Evolutionary conservation across 2,888 invertebrate genomes (phyloP).

Genomic region (Aromia moschata): DNA sequence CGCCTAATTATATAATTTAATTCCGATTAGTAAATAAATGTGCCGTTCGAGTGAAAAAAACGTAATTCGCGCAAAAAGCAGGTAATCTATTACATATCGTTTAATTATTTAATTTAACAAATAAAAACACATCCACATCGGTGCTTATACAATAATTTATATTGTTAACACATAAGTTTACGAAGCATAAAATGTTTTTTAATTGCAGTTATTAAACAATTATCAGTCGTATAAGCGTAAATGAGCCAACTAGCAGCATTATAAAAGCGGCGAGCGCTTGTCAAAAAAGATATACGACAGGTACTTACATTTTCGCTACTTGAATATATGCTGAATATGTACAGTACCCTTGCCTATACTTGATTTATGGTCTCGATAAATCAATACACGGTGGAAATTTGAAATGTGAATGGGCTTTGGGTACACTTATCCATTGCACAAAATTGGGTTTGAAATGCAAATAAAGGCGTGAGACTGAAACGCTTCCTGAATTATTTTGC

Average conservation of each 20-base stretch:
- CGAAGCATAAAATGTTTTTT: slow-evolving; percentile 30
- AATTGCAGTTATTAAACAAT: slow-evolving; percentile 33
- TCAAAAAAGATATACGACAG: slow-evolving; percentile 15
- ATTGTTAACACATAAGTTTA: slow-evolving; percentile 13
- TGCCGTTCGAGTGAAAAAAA: neutral
- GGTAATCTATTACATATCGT: neutral
- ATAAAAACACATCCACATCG: slow-evolving; percentile 2
- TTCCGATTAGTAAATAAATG: neutral
- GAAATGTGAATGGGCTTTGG: slow-evolving; percentile 55
- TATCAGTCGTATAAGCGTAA: slow-evolving; percentile 20
- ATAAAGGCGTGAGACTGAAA: slow-evolving; percentile 64
- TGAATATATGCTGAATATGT: slow-evolving; percentile 18
- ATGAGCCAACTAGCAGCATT: neutral
- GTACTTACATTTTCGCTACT: slow-evolving; percentile 30
- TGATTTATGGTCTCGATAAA: slow-evolving; percentile 43
- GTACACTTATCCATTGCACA: slow-evolving; percentile 70
- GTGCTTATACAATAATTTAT: slow-evolving; percentile 7
- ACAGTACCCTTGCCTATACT: slow-evolving; percentile 10
- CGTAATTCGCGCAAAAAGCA: neutral
- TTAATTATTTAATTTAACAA: slow-evolving; percentile 9
- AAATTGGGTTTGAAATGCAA: slow-evolving; percentile 69
- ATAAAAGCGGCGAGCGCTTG: neutral
- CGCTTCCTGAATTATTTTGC: slow-evolving; percentile 11
- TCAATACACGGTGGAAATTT: slow-evolving; percentile 38
- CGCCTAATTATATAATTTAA: slow-evolving; percentile 5